Evolutionary conservation across 1,140 invertebrate genomes (phyloP), one percentile per base, ranked within the genome.

Genomic region (honey bee (Apis mellifera)): DNA sequence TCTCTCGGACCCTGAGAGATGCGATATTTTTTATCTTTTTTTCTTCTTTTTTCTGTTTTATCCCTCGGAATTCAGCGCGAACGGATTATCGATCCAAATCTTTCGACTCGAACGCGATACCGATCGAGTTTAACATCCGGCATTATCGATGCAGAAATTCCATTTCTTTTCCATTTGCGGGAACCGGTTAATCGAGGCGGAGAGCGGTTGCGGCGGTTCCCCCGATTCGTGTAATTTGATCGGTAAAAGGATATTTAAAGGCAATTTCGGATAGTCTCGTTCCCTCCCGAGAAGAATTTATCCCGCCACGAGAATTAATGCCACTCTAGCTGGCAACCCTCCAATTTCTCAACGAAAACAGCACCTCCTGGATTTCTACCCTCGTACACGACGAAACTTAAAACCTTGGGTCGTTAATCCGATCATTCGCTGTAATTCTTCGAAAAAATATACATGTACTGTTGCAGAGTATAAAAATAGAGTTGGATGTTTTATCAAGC

Each of bases 231-330:
- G 15, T 50, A 52, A 69, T 69, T 69, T 69, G 1, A 3, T 50
- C 13, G 66, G 19, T 48, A 11, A 48, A n/a, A 4, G 66, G 2
- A 68, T 68, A 42, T 69, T 23, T 50, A 50, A 69, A 50, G n/a
- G 66, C 48, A 52, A 69, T 69, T 50, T 69, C 48, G 48, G 48
- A 23, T 69, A 69, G 50, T 69, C 48, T 23, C 66, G n/a, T 69
- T 23, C 9, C 48, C 32, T 42, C 5, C 32, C 32, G 32, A 42
- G 32, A 2, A 50, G 0, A 23, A 21, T 69, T n/a, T 42, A 23
- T 69, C 15, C 1, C 13, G 7, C 2, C n/a, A 1, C 12, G 42
- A 69, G 23, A 50, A 69, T 50, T 69, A 50, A 69, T 50, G 48
- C 15, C 48, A 23, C 0, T 17, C n/a, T 8, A 13, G 4, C 66